Conservation (phyloP, 2,113 vertebrate genomes). For the Phyllopteryx taeniolatus region DNA sequence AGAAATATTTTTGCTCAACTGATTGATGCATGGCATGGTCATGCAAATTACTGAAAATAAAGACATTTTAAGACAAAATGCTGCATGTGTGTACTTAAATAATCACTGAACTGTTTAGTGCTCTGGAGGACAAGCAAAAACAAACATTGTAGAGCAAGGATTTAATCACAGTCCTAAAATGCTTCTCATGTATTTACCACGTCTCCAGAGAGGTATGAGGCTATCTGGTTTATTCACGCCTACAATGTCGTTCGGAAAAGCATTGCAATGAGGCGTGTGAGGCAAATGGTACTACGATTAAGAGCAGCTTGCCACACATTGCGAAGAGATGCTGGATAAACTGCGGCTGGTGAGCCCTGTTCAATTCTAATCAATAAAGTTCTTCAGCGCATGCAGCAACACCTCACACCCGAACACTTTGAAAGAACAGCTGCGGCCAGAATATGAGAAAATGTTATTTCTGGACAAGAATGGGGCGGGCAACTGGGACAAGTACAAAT, state of each 20-base stretch:
- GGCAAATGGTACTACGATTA: conserved; percentile 2
- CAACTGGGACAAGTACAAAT: neutral
- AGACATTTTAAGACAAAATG: no score
- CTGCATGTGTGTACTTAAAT: no score
- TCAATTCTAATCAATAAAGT: conserved; percentile 69
- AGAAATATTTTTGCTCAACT: no score
- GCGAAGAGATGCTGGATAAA: neutral
- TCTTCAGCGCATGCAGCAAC: conserved; percentile 58
- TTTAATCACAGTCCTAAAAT: conserved; percentile 41
- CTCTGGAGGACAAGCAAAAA: conserved; percentile 34
- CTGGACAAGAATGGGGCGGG: conserved; percentile 11
- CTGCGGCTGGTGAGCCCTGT: conserved; percentile 43
- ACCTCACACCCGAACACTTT: neutral
- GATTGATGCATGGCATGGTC: no score
- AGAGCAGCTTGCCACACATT: conserved; percentile 5
- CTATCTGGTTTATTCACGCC: conserved; percentile 15
- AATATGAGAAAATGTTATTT: conserved; percentile 2
- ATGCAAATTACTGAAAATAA: no score
- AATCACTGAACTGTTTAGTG: conserved; percentile 3
- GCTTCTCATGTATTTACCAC: conserved; percentile 42
- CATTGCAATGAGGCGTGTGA: neutral
- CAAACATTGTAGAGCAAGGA: conserved; percentile 51
- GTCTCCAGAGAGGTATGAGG: conserved; percentile 23
- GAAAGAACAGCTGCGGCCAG: conserved; percentile 15
- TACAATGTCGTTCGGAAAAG: neutral